Evolutionary conservation across 2,888 invertebrate species (phyloP), one percentile per base, ranked within the genome.

Genomic region (Zygogramma bicolorata): DNA sequence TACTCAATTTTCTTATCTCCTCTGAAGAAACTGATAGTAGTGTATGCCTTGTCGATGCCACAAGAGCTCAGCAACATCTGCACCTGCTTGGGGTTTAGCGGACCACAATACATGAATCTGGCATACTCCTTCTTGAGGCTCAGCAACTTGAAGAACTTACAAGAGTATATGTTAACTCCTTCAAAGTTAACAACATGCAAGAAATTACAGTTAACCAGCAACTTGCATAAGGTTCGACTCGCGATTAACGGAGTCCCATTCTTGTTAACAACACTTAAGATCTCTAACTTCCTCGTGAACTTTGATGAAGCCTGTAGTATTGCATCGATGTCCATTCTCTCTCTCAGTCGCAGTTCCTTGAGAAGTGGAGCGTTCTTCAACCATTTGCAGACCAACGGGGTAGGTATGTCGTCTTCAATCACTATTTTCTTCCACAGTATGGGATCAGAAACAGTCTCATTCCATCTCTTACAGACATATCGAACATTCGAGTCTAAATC

Each of bases 391-490:
- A 80, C 65, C 31, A 79, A 65, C 4, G 68, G 40, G 0, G 79
- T 73, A 2, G 80, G 79, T 8, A 79, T 62, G 34, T 73, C 42
- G 13, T 71, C 70, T 29, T 77, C 70, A 27, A 65, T 79, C 22
- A 71, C 61, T 29, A 80, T 78, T 25, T 42, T 73, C 62, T 65
- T 79, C 80, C 80, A 80, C 42, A 79, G 65, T 7, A 76, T 65
- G 5, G 80, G 79, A 18, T 76, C 73, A 13, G 70, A 71, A 6
- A 72, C 70, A 6, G 77, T 49, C 15, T 67, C 15, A 22, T 76
- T 74, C 80, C 80, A 80, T 29, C 78, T 71, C 63, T 75, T 79
- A 53, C 79, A 79, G 13, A 79, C 79, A 42, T 68, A 62, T 18
- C 74, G 63, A 1, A 73, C 38, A 29, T 40, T 70, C n/a, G 58